Conservation (phyloP, 2,797 vertebrate genomes). For the Centropyge bicolor region DNA sequence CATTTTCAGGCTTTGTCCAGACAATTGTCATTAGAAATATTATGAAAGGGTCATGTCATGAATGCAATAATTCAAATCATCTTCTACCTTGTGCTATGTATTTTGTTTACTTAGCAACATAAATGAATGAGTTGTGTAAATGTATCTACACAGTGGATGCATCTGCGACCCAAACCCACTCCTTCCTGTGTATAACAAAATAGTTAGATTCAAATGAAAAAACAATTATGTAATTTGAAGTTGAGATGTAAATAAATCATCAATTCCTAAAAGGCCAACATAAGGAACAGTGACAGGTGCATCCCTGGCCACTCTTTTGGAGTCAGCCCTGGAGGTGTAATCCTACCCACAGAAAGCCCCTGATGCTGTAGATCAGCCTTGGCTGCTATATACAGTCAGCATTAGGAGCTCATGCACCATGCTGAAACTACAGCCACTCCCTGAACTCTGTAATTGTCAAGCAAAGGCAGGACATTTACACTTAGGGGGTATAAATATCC, state of each 20-base stretch:
- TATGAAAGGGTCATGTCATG: not conserved
- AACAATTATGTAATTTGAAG: not conserved
- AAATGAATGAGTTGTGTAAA: not conserved
- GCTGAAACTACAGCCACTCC: constrained; percentile 58
- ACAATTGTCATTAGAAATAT: not conserved
- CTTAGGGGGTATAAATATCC: constrained; percentile 73
- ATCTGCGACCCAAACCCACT: not conserved
- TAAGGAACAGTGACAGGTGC: constrained; percentile 74
- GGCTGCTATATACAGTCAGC: constrained; percentile 34
- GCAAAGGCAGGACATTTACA: constrained; percentile 62
- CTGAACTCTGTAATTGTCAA: constrained; percentile 74
- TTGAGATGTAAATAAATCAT: constrained; percentile 33
- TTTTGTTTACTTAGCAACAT: not conserved
- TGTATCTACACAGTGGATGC: not conserved
- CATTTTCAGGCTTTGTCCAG: not conserved
- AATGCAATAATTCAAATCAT: not conserved
- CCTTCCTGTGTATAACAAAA: not conserved
- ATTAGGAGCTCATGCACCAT: constrained; percentile 25
- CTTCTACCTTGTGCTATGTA: not conserved
- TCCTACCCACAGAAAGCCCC: constrained; percentile 62
- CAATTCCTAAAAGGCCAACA: constrained; percentile 17
- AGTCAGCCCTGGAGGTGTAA: constrained; percentile 70
- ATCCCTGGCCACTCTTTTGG: constrained; percentile 37
- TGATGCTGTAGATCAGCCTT: constrained; percentile 61
- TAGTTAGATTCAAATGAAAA: not conserved